phyloP scores from a whole-genome alignment of 2,797 vertebrate species.

The Karalla daura region DNA sequence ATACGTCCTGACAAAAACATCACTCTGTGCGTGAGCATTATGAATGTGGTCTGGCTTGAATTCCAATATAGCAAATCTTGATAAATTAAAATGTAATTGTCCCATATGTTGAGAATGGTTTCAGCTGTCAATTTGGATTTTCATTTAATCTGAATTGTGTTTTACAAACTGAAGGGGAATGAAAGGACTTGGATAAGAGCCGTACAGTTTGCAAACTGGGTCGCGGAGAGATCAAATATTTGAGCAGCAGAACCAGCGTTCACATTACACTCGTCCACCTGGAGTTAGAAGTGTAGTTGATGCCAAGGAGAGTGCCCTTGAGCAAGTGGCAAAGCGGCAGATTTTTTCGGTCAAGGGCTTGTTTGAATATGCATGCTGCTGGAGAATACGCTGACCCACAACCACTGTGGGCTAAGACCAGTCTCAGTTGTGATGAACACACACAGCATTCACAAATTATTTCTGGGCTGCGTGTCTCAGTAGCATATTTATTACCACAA shows the following conservation, averaged over 20 bases:
- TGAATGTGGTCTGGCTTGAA: not conserved
- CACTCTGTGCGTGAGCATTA: not conserved
- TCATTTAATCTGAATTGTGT: constrained; percentile 12
- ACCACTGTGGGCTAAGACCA: not conserved
- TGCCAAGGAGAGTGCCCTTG: constrained; percentile 18
- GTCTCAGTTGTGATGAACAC: too few species aligned
- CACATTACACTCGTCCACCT: constrained; percentile 38
- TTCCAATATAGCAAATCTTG: not conserved
- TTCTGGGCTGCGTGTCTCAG: not conserved
- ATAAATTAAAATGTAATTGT: constrained; percentile 5
- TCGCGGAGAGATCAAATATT: constrained; percentile 54
- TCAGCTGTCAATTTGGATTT: constrained; percentile 32
- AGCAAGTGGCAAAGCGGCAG: constrained; percentile 44
- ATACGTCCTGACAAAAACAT: constrained; percentile 4
- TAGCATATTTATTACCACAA: too few species aligned
- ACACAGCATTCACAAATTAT: too few species aligned
- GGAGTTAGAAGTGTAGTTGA: constrained; percentile 43
- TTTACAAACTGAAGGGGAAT: constrained; percentile 8
- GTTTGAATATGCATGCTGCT: constrained; percentile 39
- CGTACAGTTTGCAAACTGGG: constrained; percentile 33
- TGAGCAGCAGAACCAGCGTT: constrained; percentile 36
- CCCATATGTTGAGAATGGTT: not conserved
- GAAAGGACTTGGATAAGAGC: constrained; percentile 15
- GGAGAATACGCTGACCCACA: constrained; percentile 13
- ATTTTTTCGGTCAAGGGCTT: constrained; percentile 13